Base-by-base conservation (phyloP, 2,113 vertebrate species). In the Actenoides hombroni region DNA sequence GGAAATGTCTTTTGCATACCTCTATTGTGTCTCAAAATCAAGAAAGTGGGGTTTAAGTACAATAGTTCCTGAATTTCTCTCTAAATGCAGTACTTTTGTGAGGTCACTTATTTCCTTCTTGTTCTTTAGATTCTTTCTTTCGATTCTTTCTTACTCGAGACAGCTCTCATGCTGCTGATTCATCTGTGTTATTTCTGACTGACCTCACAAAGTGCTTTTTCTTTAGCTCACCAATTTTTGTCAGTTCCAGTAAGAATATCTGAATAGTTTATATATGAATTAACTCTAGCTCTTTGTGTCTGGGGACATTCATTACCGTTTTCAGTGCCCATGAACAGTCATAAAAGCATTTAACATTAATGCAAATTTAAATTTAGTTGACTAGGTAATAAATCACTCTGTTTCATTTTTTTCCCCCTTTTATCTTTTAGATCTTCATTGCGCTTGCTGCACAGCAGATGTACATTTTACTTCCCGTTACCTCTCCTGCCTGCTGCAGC, bases 281-380 rank as follows among this genome's bases (percentile, higher is more conserved):
- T 92, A 94, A 82, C 51, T 93, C 57, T 64, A 68, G 48, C 56
- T 93, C 61, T 71, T 86, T 82, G 83, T 84, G n/a, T 92, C 92
- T 83, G 54, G 74, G 44, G 92, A 93, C 61, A 88, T 95, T 94
- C 86, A 84, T 91, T 95, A 88, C 35, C 76, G 60, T 90, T 96
- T 90, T 79, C 94, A 79, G 57, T 76, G 61, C 37, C 81, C 25
- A 23, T 69, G 88, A 95, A 93, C 65, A 94, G 90, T 75, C 86
- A 82, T 94, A 93, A 94, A 95, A 71, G 63, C 53, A 6, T 96
- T 96, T 93, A 88, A 92, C 71, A 68, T 78, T 84, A 94, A 91
- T 88, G 86, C 56, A 94, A 92, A 83, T 96, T 96, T 95, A 91
- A 96, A 93, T 92, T 81, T 90, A 84, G 80, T 92, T 94, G 94